These are phyloP conservation scores for Orchesella flavescens DNA, from an alignment of 2,888 invertebrate species.

Conservation along the genomic window DNA sequence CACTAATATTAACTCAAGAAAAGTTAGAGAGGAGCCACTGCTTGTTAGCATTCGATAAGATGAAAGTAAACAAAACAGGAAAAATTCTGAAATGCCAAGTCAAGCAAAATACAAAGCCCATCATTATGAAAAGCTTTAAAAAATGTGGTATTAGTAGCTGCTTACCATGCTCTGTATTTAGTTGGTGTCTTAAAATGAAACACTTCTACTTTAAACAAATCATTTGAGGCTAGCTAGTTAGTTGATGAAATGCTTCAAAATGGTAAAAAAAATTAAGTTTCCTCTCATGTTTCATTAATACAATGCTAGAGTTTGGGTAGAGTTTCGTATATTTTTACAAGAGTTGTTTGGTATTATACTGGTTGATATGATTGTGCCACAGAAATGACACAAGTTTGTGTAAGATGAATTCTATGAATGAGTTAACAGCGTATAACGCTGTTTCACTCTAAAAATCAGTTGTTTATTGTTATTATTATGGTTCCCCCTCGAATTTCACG, in stretches of 20 bases:
- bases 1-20: constrained; percentile 28
- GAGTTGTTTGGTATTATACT: neutral
- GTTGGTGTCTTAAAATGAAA: too few species aligned
- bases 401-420: too few species aligned
- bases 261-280: neutral
- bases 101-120: constrained; percentile 25
- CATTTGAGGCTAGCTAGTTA: too few species aligned
- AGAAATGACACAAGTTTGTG: neutral
- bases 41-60: constrained; percentile 59
- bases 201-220: too few species aligned
- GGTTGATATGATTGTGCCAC: neutral
- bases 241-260: neutral
- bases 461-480: constrained; percentile 47
- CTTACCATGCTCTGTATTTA: neutral
- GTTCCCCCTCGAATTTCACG: constrained; percentile 55
- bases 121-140: too few species aligned
- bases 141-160: too few species aligned
- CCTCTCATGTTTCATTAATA: neutral
- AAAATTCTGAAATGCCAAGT: constrained; percentile 54
- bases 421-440: too few species aligned
- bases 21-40: constrained; percentile 12
- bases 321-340: neutral
- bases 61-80: constrained; percentile 55
- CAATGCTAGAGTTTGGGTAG: neutral
- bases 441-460: constrained; percentile 8